Base-by-base conservation (phyloP, 1,140 invertebrate genomes). In the Cyrtorhinus lividipennis region DNA sequence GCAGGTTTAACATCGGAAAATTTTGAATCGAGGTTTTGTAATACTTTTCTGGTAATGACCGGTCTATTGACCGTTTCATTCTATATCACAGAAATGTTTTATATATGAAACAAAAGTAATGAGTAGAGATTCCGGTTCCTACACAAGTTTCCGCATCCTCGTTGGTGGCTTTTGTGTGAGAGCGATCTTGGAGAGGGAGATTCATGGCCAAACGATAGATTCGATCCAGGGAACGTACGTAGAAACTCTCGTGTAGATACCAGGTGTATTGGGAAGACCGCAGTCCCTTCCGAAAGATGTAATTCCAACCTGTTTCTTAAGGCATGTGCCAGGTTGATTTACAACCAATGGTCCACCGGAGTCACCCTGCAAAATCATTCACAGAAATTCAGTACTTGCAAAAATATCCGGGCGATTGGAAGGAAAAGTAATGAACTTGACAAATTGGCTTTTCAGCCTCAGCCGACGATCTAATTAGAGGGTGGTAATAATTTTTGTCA, bases 221-320 rank as follows among this genome's bases (percentile, higher is more conserved):
- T 79, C 77, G 61, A 83, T 78, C 81, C 81, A 83, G 5, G 75
- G 67, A 0, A 80, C 20, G 64, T 80, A 83, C 56, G 76, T 46
- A 8, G 74, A 75, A 1, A 83, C 77, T 62, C 76, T 73, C 13
- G 81, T 79, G 66, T 82, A 83, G 12, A 83, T 70, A 2, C 76
- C 79, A 10, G 80, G 79, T 56, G 69, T 61, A 18, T 70, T 68
- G 0, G 66, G 64, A 30, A 64, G 71, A 13, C 77, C 78, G 53
- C 77, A 79, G 1, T 68, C 12, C 63, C 68, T 69, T 53, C 79
- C 79, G 30, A 79, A 69, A 18, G 79, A 80, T 1, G 77, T 79
- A 0, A 81, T 59, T 15, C 79, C 80, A 24, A 79, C 65, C 2
- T 79, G 67, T 26, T 69, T 71, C 64, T 78, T 79, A 75, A 79